Base-by-base conservation (phyloP, 2,888 invertebrate species). In the Leptinotarsa haldemani region DNA sequence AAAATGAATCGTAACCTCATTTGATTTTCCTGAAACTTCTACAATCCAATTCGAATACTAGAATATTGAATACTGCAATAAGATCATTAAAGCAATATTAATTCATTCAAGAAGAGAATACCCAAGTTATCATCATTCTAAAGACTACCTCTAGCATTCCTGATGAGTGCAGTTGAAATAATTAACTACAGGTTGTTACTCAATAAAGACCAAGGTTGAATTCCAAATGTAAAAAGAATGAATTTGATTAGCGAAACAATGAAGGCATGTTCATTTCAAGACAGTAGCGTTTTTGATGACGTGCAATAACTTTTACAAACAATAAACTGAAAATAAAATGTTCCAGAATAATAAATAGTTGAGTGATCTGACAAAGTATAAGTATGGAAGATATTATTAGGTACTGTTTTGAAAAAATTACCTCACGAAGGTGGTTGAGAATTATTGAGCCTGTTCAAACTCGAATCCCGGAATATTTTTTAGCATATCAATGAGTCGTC, bases 161-260 rank as follows among this genome's bases (percentile, higher is more conserved):
- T 64, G 68, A 68, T 68, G 65, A 71, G 64, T 74, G 53, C 70
- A 58, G 68, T 71, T 75, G 40, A 75, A 78, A 78, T 79, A 78
- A 78, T 78, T 77, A 76, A 73, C 70, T 74, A 76, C 30, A 68
- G n/a, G 73, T 30, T 73, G 48, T 77, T 73, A 75, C 74, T 76
- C 77, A 79, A 79, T 78, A 74, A 69, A 77, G 71, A 73, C 73
- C 79, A 80, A 80, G 80, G 80, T 78, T 76, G 74, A 68, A 80
- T 79, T 76, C 75, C 76, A 75, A 77, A 78, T 77, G 73, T 69
- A 69, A 68, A 61, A 74, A 75, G 78, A 78, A 80, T 79, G 52
- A 68, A 77, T 73, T 71, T 30, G 50, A 61, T 73, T 69, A 75
- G 65, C 71, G 53, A 61, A 66, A 46, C 61, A 52, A 63, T 16